Conservation (phyloP, 2,888 invertebrate genomes). For the Eugnorisma glareosa region DNA sequence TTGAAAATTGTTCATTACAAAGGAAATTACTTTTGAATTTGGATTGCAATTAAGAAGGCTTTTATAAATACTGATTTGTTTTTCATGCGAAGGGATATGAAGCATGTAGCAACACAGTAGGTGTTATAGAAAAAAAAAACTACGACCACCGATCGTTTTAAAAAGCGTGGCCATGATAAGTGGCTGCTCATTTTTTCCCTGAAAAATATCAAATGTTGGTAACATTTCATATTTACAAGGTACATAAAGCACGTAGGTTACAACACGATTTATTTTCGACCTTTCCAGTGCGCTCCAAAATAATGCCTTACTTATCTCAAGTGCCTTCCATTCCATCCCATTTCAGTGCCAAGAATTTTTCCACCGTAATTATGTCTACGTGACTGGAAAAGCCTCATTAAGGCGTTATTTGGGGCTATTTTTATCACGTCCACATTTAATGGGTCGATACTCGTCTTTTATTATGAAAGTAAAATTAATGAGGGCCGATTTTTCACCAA, state of each 20-base stretch:
- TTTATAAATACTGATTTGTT: neutral
- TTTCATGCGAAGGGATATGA: neutral
- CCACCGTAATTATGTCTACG: constrained; percentile 37
- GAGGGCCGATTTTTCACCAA: neutral
- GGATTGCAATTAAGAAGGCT: neutral
- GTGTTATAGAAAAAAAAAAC: neutral
- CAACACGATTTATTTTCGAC: neutral
- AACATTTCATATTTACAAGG: neutral
- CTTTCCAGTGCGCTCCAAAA: constrained; percentile 2
- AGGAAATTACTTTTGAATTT: neutral
- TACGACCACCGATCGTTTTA: neutral
- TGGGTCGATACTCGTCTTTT: neutral
- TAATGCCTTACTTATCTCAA: constrained; percentile 21
- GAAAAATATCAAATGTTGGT: neutral
- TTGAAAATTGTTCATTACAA: neutral
- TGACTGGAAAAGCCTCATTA: constrained; percentile 35
- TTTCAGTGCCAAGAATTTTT: constrained; percentile 48
- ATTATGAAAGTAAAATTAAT: neutral
- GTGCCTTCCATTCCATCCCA: neutral
- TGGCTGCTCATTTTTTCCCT: neutral
- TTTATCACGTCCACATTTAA: constrained; percentile 14
- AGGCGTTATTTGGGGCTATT: constrained; percentile 30
- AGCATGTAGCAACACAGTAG: neutral
- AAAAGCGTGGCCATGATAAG: neutral
- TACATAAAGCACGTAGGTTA: neutral